Evolutionary conservation across 2,888 invertebrate species (phyloP).

Genomic region (Drosophila nr. perissopoda): DNA sequence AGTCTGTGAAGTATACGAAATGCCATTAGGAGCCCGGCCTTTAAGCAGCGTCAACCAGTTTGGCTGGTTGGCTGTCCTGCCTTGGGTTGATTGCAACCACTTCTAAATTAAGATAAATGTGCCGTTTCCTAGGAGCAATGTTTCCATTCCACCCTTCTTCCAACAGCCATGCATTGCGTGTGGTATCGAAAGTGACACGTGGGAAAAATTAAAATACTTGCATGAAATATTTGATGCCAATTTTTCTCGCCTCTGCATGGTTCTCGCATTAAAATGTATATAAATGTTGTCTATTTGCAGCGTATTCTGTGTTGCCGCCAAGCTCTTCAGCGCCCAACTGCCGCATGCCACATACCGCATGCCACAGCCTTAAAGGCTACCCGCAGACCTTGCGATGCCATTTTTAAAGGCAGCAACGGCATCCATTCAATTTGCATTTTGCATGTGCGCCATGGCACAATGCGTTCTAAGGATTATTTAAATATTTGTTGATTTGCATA

Average conservation of each 20-base stretch:
- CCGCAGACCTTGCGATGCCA: not conserved
- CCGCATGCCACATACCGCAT: not conserved
- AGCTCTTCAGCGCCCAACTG: not conserved
- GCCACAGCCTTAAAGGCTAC: slow-evolving; percentile 7
- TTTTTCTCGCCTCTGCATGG: slow-evolving; percentile 37
- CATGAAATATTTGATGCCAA: slow-evolving; percentile 72
- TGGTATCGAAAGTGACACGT: slow-evolving; percentile 43
- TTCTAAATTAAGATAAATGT: slow-evolving; percentile 74
- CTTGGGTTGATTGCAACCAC: slow-evolving; percentile 43
- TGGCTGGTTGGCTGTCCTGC: slow-evolving; percentile 12
- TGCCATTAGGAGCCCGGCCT: slow-evolving; percentile 60
- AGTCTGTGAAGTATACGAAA: slow-evolving; percentile 31
- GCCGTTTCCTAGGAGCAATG: slow-evolving; percentile 22
- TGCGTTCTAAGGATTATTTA: slow-evolving; percentile 55
- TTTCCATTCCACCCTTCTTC: not conserved
- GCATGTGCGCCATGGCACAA: slow-evolving; percentile 33
- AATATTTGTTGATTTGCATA: slow-evolving; percentile 58
- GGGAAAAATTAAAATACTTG: slow-evolving; percentile 57
- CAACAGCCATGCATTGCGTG: slow-evolving; percentile 5
- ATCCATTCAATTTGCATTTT: slow-evolving; percentile 63
- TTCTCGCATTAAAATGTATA: slow-evolving; percentile 42
- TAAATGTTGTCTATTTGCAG: slow-evolving; percentile 70
- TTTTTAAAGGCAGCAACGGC: slow-evolving; percentile 25
- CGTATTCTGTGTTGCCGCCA: slow-evolving; percentile 56
- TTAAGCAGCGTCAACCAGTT: slow-evolving; percentile 55